Conservation (phyloP, 53 echinoderm and acorn worm genomes). For the Paracentrotus lividus region DNA sequence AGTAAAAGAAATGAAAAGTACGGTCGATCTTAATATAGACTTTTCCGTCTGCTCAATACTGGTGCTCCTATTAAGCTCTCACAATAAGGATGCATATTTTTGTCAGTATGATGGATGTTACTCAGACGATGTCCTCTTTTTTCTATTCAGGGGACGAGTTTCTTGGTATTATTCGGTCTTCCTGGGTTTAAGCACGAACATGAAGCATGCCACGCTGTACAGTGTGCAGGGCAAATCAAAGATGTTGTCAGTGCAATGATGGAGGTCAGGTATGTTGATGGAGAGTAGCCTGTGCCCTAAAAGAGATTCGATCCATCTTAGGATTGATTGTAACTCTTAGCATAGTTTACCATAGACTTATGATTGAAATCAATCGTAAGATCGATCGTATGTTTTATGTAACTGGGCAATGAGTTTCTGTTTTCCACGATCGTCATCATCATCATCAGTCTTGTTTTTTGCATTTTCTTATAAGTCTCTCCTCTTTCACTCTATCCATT, state of each 20-base stretch:
- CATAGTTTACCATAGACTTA: no score
- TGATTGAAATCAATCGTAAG: no score
- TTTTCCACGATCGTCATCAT: no score
- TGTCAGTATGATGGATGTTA: background rate
- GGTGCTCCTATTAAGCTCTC: constrained; percentile 18
- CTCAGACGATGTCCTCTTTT: background rate
- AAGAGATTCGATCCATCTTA: no score
- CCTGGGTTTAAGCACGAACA: constrained; percentile 99
- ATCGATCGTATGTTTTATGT: no score
- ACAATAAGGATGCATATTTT: background rate
- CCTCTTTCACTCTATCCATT: no score
- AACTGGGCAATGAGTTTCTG: no score
- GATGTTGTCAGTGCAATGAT: constrained; percentile 78
- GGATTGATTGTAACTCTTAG: no score
- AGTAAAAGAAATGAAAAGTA: background rate
- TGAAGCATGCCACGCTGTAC: constrained; percentile 92
- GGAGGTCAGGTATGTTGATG: constrained; percentile 84
- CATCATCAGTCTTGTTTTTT: no score
- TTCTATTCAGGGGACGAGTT: constrained; percentile 85
- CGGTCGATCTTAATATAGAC: constrained; percentile 22
- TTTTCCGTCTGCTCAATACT: background rate
- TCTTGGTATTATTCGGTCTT: constrained; percentile 93
- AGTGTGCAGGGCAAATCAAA: constrained; percentile 93
- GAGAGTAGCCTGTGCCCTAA: background rate
- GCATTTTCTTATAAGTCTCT: no score